Evolutionary conservation across 2,113 vertebrate species (phyloP), one percentile per base, ranked within the genome.

Genomic region (Garra rufa): DNA sequence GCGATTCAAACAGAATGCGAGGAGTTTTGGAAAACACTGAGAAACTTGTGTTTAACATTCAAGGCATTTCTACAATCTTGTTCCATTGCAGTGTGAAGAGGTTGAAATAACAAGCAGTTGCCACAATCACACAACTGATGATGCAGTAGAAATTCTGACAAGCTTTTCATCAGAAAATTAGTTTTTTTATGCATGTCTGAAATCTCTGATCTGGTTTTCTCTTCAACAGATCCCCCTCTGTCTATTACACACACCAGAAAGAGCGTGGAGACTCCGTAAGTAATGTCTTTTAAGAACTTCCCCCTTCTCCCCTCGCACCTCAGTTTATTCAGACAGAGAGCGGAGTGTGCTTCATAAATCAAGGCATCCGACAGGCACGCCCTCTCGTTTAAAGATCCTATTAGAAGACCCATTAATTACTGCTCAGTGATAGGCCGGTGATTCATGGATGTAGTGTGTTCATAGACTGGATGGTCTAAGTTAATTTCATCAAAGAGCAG

Each of bases 231-330:
- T 91, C 98, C 98, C 83, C 98, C 97, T 73, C 97, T 99, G 81
- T 99, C 98, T 88, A 97, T 99, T 90, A 99, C 98, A 75, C 98
- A 99, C 94, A 96, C 94, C 94, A 97, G 98, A 94, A 99, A 99
- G 93, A 99, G 97, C 92, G 91, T 99, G 89, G 97, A 97, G 92
- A 98, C 97, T 90, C 97, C 97, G 98, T 99, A 96, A 99, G 98
- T 99, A 94, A 86, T 55, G 17, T 6, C 44, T 15, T 76, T 28
- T 24, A n/a, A 71, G 11, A n/a, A 52, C 83, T 83, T 76, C 34
- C 30, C 67, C n/a, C 2, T 73, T 17, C 24, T 63, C 14, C 21
- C n/a, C 14, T 50, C 8, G 9, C 30, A 4, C 48, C 65, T 75
- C 71, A 17, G 26, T 69, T 67, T 14, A 28, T 81, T 5, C 34